Base-by-base conservation (phyloP, 2,888 invertebrate genomes). In the Margaritifera margaritifera region DNA sequence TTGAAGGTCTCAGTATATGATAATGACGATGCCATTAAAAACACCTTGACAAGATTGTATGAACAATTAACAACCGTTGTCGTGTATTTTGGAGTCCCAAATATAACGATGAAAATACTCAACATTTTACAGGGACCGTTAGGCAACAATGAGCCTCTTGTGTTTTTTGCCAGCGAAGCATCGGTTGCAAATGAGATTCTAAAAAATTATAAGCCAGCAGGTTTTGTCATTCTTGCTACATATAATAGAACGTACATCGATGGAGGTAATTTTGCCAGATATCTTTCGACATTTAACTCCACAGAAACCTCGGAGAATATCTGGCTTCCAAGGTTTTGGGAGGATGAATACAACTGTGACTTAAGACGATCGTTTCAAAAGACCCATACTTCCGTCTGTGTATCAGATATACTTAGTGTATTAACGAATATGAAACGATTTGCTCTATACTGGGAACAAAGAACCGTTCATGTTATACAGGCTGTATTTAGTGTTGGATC, bases 151-250 rank as follows among this genome's bases (percentile, higher is more conserved):
- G 65, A 67, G 2, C 68, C 72, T 6, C 66, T 80, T 27, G 72
- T 79, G 27, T 84, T 85, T 27, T 71, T 85, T n/a, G 82, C 82
- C 22, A 83, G 84, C 62, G 84, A 85, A 61, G 79, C 80, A 1
- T 85, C 84, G 84, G 84, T 84, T 20, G 76, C 75, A 0, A 78
- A 75, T 58, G 27, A 31, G 1, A 59, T 72, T 5, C 62, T 84
- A 18, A 53, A 83, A 15, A 52, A 63, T 11, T 64, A 73, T 24
- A 72, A 62, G n/a, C 77, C 81, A 6, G 68, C 72, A 24, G 85
- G 85, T 4, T 75, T 82, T 0, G 22, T 84, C 0, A 77, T 82
- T 4, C 74, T 84, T 31, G 79, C 75, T 11, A 78, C 81, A 3
- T 74, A 78, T 53, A 70, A 74, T 6, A 69, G 68, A 24, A 50